Conservation (phyloP, 2,888 invertebrate genomes). For the Microchrysa polita region DNA sequence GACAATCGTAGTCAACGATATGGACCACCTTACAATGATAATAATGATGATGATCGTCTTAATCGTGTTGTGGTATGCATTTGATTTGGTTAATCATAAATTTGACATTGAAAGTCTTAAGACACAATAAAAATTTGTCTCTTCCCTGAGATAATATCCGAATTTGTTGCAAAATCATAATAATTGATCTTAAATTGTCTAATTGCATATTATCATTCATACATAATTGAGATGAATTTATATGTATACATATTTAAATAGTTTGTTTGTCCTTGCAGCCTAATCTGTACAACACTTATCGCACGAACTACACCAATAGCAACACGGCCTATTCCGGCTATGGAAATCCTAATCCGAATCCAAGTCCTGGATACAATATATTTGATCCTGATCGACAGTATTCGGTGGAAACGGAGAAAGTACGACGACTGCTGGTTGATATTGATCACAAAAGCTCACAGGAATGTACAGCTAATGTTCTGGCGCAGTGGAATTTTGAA, state of each 20-base stretch:
- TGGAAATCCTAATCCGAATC: slow-evolving; percentile 41
- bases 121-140: not conserved
- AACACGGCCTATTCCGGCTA: slow-evolving; percentile 35
- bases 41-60: slow-evolving; percentile 57
- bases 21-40: slow-evolving; percentile 61
- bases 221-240: no score
- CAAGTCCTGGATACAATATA: not conserved
- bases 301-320: not conserved
- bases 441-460: slow-evolving; percentile 80
- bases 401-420: slow-evolving; percentile 60
- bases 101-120: not conserved
- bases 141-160: not conserved
- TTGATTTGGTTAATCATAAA: not conserved
- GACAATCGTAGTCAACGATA: slow-evolving; percentile 60
- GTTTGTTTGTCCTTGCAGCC: slow-evolving; percentile 2
- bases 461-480: slow-evolving; percentile 86
- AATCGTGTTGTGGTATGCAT: slow-evolving; percentile 60
- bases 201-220: no score
- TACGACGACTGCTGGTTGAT: slow-evolving; percentile 70
- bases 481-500: slow-evolving; percentile 89
- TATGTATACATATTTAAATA: no score
- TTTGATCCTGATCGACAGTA: slow-evolving; percentile 62
- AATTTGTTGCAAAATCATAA: no score
- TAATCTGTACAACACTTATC: slow-evolving; percentile 2
- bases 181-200: no score